Base-by-base conservation (phyloP, 1,140 invertebrate species). In the Dendrolimus kikuchii region DNA sequence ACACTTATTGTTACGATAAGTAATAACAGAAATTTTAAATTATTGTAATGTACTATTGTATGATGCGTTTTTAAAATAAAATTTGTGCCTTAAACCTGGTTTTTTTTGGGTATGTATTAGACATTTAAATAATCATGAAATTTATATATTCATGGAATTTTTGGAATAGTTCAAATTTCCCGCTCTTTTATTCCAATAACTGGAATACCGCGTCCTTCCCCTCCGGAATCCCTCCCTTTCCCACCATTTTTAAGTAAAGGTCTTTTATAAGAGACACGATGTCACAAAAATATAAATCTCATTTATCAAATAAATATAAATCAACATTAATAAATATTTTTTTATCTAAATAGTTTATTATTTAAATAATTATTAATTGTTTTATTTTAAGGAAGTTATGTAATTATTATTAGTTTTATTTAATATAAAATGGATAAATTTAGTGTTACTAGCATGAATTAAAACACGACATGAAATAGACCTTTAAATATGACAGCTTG, bases 401-500 rank as follows among this genome's bases (percentile, higher is more conserved):
- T 23, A 23, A 23, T 23, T 3, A 1, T 23, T 23, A 23, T 23
- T 23, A 23, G 23, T 23, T 23, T 23, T 23, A 23, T 23, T 23
- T 23, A 23, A 23, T 23, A 23, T 23, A 23, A 23, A 45, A 44
- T 51, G 8, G 38, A 45, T 8, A 50, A 4, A 23, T 55, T 10
- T 44, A 45, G 44, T 50, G 42, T 46, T 60, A 38, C 6, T 46
- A 44, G 4, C 40, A 54, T 48, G 23, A 46, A 46, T 55, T 49
- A 47, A 51, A 72, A 62, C 58, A 57, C 51, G 55, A 62, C 60
- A 62, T 40, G 42, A n/a, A 64, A 77, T 76, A 72, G 76, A 82
- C 77, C 81, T 86, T 79, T 82, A 70, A 77, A 79, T 76, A 76
- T 86, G 82, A 86, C 82, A 86, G 82, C 82, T 86, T 86, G 82